Evolutionary conservation across 2,888 invertebrate species (phyloP).

Genomic region (Flexamia atlantica): DNA sequence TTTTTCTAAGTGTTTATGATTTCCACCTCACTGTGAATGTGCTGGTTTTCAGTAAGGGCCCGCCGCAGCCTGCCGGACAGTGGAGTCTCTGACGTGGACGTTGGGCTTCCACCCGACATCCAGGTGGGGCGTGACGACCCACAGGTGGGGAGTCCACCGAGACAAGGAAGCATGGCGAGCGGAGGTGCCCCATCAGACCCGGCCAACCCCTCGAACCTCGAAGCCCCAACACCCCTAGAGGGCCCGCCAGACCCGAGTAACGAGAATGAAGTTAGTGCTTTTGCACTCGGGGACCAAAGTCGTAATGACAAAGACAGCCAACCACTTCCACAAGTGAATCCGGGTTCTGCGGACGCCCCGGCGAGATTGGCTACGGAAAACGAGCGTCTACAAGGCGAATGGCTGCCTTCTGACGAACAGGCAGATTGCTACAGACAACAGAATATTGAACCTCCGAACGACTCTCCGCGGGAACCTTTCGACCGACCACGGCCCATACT

Average conservation of each 20-base stretch:
- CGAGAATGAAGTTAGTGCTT: neutral
- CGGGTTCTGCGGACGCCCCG: neutral
- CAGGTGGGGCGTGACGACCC: neutral
- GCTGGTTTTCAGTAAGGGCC: neutral
- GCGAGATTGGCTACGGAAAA: neutral
- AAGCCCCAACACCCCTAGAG: neutral
- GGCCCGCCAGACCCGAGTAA: neutral
- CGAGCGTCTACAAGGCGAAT: neutral
- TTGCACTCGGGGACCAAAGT: neutral
- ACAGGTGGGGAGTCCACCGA: no score
- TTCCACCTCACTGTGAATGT: no score
- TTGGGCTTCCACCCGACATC: neutral
- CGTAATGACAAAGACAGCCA: neutral
- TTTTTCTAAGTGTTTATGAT: no score
- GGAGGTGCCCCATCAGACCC: no score
- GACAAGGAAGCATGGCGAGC: no score
- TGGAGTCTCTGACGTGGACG: no score
- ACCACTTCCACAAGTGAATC: neutral
- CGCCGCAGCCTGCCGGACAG: slow-evolving; percentile 24
- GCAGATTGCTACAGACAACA: slow-evolving; percentile 48
- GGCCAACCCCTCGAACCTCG: neutral
- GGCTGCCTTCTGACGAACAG: slow-evolving; percentile 21
- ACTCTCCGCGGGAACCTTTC: neutral
- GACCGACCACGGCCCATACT: neutral
- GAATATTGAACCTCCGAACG: slow-evolving; percentile 26